Base-by-base conservation (phyloP, 2,888 invertebrate species). In the Drosophila tanythrix region DNA sequence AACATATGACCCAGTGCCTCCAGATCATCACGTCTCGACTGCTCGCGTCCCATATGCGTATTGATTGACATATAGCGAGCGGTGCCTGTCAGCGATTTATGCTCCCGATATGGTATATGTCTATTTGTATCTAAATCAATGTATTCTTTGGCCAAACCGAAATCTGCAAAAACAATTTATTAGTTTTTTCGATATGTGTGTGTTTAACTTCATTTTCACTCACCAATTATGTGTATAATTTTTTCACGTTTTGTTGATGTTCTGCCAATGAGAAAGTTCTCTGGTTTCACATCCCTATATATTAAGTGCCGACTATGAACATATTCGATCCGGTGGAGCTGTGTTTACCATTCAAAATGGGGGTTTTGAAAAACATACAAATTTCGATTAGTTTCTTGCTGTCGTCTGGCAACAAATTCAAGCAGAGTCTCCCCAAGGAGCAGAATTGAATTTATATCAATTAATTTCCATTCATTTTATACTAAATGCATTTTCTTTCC, bases 41-140 rank as follows among this genome's bases (percentile, higher is more conserved):
- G 99, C 95, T 99, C 99, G 97, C 99, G 98, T 92, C 99, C 99
- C 95, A 99, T 96, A 95, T 99, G 99, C 94, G 99, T 99, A 94
- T 99, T 99, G 94, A 99, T 99, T 94, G 99, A 99, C 99, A 99
- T 99, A 95, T 99, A 99, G 94, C 99, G 96, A 90, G 99, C 99
- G 85, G 99, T 99, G 91, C 99, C 99, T 81, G 99, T 99, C 93
- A 99, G 95, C 93, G 99, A 99, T 95, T 99, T 99, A 95, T 99
- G 99, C 95, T 99, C 99, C 96, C 99, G 97, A 95, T 99, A 99
- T 92, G 99, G 99, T 95, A 99, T 99, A 95, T 99, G 99, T 95
- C 99, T 98, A 95, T 98, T 98, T 94, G 98, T 98, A 96, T 99
- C 99, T 95, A 99, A 97, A 95, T 99, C 99, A 95, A 99, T 99